Evolutionary conservation across 2,888 invertebrate species (phyloP).

Genomic region (Apodemia hepburni): DNA sequence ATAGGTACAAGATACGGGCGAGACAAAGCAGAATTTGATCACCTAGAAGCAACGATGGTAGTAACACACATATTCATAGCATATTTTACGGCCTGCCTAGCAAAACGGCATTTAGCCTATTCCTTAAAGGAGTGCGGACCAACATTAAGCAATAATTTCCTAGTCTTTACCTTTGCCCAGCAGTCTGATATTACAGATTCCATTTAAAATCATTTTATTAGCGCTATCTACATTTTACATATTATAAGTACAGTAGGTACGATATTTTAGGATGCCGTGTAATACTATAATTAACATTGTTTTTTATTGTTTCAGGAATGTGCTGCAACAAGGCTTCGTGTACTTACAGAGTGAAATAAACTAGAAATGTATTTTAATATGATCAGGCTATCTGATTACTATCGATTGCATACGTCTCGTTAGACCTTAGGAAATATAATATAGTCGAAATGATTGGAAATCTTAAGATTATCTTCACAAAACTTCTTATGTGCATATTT

Average conservation of each 20-base stretch:
- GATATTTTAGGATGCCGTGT: background rate
- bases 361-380: slow-evolving; percentile 72
- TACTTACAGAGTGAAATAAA: slow-evolving; percentile 30
- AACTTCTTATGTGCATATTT: slow-evolving; percentile 58
- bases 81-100: too few relatives aligned
- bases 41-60: too few relatives aligned
- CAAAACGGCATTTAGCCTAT: too few relatives aligned
- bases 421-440: slow-evolving; percentile 35
- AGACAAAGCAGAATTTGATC: too few relatives aligned
- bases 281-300: background rate
- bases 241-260: background rate
- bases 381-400: slow-evolving; percentile 66
- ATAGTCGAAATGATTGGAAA: slow-evolving; percentile 55
- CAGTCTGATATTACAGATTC: background rate
- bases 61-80: too few relatives aligned
- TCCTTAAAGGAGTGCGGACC: too few relatives aligned
- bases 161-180: background rate
- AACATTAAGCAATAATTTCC: too few relatives aligned
- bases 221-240: background rate
- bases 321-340: slow-evolving; percentile 27
- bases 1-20: too few relatives aligned
- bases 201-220: too few relatives aligned
- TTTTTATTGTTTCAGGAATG: slow-evolving; percentile 56
- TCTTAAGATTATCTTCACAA: slow-evolving; percentile 66
- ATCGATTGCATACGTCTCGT: slow-evolving; percentile 58